Percentiles rank a stretch among this genome's conserved stretches.
Conservation (phyloP, 2,888 invertebrate genomes). For the Xestia xanthographa region DNA sequence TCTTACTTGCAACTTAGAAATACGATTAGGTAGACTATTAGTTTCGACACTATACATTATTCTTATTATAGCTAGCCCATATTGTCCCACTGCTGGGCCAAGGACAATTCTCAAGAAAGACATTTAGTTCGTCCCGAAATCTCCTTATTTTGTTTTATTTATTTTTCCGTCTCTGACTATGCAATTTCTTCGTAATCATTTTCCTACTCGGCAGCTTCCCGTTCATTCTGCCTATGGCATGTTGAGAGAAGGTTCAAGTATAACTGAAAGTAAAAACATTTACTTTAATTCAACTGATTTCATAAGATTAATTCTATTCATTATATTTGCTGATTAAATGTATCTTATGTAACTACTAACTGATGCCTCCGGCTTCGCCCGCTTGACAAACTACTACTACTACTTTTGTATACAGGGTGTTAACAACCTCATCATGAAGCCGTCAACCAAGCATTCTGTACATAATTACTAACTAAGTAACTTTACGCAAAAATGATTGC, state of each 20-base stretch:
- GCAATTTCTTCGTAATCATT: background rate
- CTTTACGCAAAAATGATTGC: too few relatives aligned
- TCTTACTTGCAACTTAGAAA: background rate
- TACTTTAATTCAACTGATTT: background rate
- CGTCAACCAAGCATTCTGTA: too few relatives aligned
- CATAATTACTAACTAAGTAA: too few relatives aligned
- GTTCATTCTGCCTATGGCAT: background rate
- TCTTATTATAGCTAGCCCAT: background rate
- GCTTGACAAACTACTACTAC: too few relatives aligned
- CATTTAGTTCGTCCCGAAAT: background rate
- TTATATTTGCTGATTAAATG: too few relatives aligned
- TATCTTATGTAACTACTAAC: too few relatives aligned
- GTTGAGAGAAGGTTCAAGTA: background rate
- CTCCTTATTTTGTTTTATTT: too few relatives aligned
- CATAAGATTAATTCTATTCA: background rate
- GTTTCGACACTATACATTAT: background rate
- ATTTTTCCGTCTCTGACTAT: background rate
- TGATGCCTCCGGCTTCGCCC: too few relatives aligned
- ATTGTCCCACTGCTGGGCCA: background rate
- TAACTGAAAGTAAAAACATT: background rate
- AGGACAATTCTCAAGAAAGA: background rate
- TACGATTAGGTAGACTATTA: background rate
- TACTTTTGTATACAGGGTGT: too few relatives aligned
- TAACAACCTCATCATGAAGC: too few relatives aligned
- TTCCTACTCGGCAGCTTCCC: background rate